Evolutionary conservation across 2,888 invertebrate species (phyloP).

Genomic region (Emmelina monodactyla): DNA sequence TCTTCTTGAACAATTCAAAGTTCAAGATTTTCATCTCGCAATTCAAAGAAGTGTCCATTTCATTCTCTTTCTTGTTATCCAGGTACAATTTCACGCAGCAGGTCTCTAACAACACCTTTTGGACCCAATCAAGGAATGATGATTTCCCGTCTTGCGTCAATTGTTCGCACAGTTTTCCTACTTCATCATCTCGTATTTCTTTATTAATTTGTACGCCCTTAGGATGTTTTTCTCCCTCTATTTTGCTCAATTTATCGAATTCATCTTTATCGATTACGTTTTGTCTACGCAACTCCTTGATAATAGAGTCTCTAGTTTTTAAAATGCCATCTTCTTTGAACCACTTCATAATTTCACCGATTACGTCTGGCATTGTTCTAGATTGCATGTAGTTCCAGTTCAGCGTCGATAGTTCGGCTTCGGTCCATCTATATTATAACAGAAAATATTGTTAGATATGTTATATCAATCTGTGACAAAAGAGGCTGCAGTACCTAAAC

Average conservation of each 20-base stretch:
- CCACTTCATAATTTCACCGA: slow-evolving; percentile 69
- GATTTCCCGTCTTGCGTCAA: slow-evolving; percentile 69
- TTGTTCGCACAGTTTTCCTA: slow-evolving; percentile 62
- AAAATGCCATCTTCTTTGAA: slow-evolving; percentile 66
- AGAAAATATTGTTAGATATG: not conserved
- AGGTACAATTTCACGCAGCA: slow-evolving; percentile 73
- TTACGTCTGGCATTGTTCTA: slow-evolving; percentile 56
- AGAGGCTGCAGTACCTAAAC: too few species aligned
- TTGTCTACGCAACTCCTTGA: slow-evolving; percentile 68
- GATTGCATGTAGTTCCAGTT: slow-evolving; percentile 74
- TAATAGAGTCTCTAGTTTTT: slow-evolving; percentile 69
- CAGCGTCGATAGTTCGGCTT: slow-evolving; percentile 70
- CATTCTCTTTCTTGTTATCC: slow-evolving; percentile 28
- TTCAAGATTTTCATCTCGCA: slow-evolving; percentile 21
- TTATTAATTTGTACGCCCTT: slow-evolving; percentile 22
- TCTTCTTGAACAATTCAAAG: slow-evolving; percentile 24
- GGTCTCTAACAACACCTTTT: slow-evolving; percentile 72
- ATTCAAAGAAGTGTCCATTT: slow-evolving; percentile 1
- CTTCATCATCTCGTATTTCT: slow-evolving; percentile 35
- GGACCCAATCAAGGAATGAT: slow-evolving; percentile 71
- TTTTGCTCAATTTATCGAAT: slow-evolving; percentile 59
- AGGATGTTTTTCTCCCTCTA: slow-evolving; percentile 30
- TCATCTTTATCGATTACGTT: slow-evolving; percentile 69
- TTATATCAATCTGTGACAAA: too few species aligned
- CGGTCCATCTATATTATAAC: slow-evolving; percentile 64